Evolutionary conservation across 1,140 invertebrate species (phyloP).

Genomic region (Neotoxoptera formosana): DNA sequence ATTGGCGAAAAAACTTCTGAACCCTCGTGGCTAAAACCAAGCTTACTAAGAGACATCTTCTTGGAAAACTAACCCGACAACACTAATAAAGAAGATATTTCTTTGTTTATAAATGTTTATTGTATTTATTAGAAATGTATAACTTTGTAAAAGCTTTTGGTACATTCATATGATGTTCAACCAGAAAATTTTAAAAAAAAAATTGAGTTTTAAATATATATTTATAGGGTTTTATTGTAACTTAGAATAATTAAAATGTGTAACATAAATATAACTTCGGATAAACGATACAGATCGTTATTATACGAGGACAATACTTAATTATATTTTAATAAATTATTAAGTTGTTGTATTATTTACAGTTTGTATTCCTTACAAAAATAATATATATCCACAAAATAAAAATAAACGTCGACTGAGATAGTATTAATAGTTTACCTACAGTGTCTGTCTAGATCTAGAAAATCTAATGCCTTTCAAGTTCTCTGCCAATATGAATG

Average conservation of each 20-base stretch:
- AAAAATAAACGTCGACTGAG: neutral
- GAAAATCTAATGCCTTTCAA: neutral
- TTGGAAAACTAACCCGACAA: neutral
- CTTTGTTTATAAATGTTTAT: neutral
- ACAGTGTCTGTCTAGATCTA: neutral
- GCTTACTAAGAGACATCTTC: neutral
- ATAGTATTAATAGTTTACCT: neutral
- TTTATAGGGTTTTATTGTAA: neutral
- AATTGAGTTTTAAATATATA: too few species aligned
- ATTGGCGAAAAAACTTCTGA: neutral
- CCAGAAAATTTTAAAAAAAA: too few species aligned
- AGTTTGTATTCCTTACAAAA: neutral
- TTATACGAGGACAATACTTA: neutral
- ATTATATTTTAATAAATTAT: neutral
- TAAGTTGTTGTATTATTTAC: neutral
- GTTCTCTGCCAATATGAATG: neutral
- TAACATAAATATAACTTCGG: neutral
- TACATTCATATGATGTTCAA: too few species aligned
- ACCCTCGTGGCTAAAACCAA: neutral
- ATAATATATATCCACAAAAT: too few species aligned
- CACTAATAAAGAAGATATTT: neutral
- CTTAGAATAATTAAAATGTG: neutral
- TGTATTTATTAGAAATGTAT: neutral
- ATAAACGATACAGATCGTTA: neutral
- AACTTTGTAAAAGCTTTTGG: neutral